Percentiles rank a stretch among this genome's conserved stretches.
phyloP scores from a whole-genome alignment of 92 coral and sea anemone species.

The Paramuricea clavata region DNA sequence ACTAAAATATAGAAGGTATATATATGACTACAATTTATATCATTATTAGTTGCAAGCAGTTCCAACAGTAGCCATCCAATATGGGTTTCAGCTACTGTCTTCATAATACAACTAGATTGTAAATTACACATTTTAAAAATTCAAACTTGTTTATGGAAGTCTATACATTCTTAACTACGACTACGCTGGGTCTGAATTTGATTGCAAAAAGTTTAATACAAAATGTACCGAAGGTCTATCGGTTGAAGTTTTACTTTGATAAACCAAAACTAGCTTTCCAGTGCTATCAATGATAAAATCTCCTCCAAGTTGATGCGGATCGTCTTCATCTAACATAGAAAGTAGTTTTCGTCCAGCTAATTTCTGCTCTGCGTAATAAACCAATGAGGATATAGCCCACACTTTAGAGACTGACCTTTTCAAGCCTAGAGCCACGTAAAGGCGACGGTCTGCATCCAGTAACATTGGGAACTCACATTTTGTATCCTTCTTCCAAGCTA shows the following conservation, averaged over 20 bases:
- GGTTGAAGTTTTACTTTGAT: slow-evolving; percentile 78
- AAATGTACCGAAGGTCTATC: slow-evolving; percentile 87
- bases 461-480: slow-evolving; percentile 81
- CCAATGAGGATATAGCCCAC: slow-evolving; percentile 77
- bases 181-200: slow-evolving; percentile 4
- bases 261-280: slow-evolving; percentile 79
- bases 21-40: too few species aligned
- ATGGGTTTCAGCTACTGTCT: slow-evolving; percentile 20
- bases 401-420: slow-evolving; percentile 84
- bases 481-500: slow-evolving; percentile 81
- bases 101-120: slow-evolving; percentile 11
- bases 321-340: slow-evolving; percentile 80
- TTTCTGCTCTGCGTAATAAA: slow-evolving; percentile 91
- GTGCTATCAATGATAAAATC: slow-evolving; percentile 80
- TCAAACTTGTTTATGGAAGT: background rate
- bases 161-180: too few species aligned
- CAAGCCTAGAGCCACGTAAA: slow-evolving; percentile 83
- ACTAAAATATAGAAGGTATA: too few species aligned
- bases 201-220: slow-evolving; percentile 66
- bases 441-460: slow-evolving; percentile 74
- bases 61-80: slow-evolving; percentile 11
- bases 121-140: too few species aligned
- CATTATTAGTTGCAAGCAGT: background rate
- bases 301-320: slow-evolving; percentile 94
- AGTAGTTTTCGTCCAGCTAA: slow-evolving; percentile 78